Conservation (phyloP, 53 echinoderm and acorn worm species). For the Arbacia lixula region DNA sequence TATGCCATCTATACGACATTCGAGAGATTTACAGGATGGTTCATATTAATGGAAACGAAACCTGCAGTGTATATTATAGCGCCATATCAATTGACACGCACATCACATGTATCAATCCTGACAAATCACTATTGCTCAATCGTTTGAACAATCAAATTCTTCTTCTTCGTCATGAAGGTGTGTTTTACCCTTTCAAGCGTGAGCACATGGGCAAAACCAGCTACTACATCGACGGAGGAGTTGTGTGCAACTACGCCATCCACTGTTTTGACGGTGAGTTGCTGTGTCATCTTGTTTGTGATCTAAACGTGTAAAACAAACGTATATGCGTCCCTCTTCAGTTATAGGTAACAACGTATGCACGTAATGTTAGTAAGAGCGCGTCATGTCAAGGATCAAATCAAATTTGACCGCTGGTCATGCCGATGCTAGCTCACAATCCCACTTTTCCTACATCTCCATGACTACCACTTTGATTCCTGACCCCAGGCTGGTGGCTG, state of each 20-base stretch:
- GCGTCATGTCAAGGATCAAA: no score
- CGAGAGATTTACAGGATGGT: no score
- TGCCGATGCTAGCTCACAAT: not conserved
- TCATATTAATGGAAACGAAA: no score
- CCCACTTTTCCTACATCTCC: not conserved
- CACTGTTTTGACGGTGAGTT: conserved; percentile 25
- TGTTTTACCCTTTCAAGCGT: conserved; percentile 62
- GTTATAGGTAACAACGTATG: no score
- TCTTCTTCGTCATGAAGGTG: conserved; percentile 29
- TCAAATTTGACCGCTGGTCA: not conserved
- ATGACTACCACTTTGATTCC: not conserved
- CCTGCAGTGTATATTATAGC: no score
- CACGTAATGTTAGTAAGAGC: no score
- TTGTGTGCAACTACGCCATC: conserved; percentile 19
- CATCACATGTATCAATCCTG: no score
- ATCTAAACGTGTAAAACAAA: not conserved
- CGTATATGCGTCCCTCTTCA: no score
- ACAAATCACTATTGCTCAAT: no score
- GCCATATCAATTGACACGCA: no score
- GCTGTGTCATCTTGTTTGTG: not conserved
- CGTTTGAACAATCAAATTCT: not conserved
- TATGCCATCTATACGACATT: no score
- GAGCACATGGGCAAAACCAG: not conserved
- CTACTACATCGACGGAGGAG: conserved; percentile 13
- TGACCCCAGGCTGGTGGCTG: conserved; percentile 27